Percentiles rank a stretch among this genome's conserved stretches.
These are phyloP conservation scores for Lycaon pictus DNA, from an alignment of 2,113 vertebrate genomes.

Conservation along the genomic window DNA sequence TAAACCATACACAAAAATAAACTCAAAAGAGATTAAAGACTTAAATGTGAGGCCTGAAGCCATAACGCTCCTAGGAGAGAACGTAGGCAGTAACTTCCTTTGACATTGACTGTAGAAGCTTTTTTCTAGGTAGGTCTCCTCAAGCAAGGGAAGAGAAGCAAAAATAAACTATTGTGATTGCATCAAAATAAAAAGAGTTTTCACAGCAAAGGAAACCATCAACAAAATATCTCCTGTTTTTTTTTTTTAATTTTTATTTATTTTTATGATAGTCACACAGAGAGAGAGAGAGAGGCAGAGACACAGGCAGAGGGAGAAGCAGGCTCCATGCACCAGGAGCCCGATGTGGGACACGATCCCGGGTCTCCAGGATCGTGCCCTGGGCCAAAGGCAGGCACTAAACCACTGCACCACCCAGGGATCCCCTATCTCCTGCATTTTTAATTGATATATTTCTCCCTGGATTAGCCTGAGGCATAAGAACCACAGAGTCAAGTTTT, in stretches of 20 bases:
- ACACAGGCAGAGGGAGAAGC: too few relatives aligned
- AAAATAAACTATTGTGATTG: not conserved
- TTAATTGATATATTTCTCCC: not conserved
- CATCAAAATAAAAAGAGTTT: not conserved
- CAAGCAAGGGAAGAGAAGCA: not conserved
- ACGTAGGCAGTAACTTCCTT: not conserved
- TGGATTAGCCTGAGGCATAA: not conserved
- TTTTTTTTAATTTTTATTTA: not conserved
- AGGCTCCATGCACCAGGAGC: too few relatives aligned
- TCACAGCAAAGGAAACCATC: not conserved
- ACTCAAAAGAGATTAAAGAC: not conserved
- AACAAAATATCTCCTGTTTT: not conserved
- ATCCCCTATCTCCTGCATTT: not conserved
- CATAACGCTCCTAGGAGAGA: not conserved
- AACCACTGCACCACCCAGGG: too few relatives aligned
- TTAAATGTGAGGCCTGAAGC: not conserved
- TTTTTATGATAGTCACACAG: too few relatives aligned
- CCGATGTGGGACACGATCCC: too few relatives aligned
- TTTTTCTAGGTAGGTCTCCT: not conserved
- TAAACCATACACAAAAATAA: not conserved
- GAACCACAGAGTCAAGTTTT: constrained; percentile 4
- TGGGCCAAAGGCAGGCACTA: too few relatives aligned
- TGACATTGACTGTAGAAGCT: not conserved
- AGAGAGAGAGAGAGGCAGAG: too few relatives aligned
- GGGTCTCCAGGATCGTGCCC: too few relatives aligned